These are phyloP conservation scores for Mus caroli DNA, from an alignment of 2,797 vertebrate genomes.

Conservation along the genomic window DNA sequence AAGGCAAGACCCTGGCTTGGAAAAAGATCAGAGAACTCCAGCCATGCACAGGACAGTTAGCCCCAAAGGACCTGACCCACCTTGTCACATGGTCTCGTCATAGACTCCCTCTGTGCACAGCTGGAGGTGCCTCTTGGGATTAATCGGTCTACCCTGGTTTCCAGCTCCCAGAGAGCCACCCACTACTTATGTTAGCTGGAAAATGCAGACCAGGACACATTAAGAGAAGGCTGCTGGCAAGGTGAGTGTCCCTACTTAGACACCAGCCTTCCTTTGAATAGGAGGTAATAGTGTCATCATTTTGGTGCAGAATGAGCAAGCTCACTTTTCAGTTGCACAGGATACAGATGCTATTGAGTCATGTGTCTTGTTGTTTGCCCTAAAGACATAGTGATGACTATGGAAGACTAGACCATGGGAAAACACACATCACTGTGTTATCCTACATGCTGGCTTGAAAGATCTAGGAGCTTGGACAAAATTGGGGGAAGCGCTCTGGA, in stretches of 20 bases:
- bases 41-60: not conserved
- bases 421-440: not conserved
- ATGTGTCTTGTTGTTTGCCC: not conserved
- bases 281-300: not conserved
- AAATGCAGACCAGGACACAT: not conserved
- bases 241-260: not conserved
- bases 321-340: not conserved
- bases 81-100: not conserved
- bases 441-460: not conserved
- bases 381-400: not conserved
- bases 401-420: not conserved
- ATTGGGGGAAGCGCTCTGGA: not conserved
- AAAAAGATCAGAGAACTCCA: not conserved
- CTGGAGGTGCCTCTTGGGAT: not conserved
- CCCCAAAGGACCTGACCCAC: not conserved
- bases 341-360: not conserved
- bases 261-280: not conserved
- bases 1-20: not conserved
- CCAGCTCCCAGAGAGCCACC: not conserved
- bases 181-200: not conserved
- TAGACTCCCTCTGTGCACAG: not conserved
- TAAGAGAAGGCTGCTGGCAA: not conserved
- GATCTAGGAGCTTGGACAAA: not conserved
- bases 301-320: not conserved
- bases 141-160: not conserved